Evolutionary conservation across 2,888 invertebrate genomes (phyloP).

Genomic region (Cyaniris semiargus): DNA sequence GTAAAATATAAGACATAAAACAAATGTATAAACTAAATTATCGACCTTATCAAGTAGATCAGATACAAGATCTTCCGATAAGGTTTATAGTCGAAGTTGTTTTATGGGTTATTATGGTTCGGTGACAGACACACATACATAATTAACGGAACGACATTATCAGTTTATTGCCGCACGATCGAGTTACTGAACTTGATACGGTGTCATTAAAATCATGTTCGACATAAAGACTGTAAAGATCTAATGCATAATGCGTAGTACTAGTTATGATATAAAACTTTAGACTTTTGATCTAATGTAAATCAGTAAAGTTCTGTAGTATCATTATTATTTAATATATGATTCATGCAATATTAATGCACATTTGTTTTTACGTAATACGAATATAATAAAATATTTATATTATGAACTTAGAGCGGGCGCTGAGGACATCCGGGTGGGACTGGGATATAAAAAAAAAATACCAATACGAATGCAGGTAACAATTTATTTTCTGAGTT

Average conservation of each 20-base stretch:
- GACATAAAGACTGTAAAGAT: neutral
- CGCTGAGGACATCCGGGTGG: too few relatives aligned
- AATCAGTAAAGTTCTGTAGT: too few relatives aligned
- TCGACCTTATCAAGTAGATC: neutral
- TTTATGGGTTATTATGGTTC: constrained; percentile 19
- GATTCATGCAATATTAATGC: too few relatives aligned
- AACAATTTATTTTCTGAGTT: too few relatives aligned
- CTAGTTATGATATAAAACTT: neutral
- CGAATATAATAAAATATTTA: too few relatives aligned
- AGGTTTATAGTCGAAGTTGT: constrained; percentile 1
- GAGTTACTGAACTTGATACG: constrained; percentile 7
- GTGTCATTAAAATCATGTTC: neutral
- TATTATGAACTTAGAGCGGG: too few relatives aligned
- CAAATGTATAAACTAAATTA: neutral
- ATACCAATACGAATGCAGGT: too few relatives aligned
- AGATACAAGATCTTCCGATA: constrained; percentile 1
- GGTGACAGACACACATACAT: constrained; percentile 17
- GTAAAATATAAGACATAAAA: neutral
- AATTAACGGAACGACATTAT: constrained; percentile 10
- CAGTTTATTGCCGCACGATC: neutral
- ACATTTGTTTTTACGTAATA: too few relatives aligned
- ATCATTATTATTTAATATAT: too few relatives aligned
- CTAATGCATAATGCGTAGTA: neutral
- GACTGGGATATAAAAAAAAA: too few relatives aligned
- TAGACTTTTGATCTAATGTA: neutral